phyloP scores from a whole-genome alignment of 2,888 invertebrate genomes.

The Papilio demoleus region DNA sequence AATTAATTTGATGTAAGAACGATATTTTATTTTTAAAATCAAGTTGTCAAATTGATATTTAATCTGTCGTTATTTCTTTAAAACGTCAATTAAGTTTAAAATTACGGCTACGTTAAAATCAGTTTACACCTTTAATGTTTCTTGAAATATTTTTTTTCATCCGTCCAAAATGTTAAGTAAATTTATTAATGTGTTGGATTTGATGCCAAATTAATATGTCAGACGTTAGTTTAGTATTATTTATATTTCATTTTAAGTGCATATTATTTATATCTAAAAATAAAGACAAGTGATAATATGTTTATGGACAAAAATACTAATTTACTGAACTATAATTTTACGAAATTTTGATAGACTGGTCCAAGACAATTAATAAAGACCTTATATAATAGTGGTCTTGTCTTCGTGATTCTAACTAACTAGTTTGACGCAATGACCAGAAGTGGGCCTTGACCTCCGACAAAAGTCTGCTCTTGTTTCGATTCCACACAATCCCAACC shows the following conservation, averaged over 20 bases:
- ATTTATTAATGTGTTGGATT: constrained; percentile 10
- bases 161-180: constrained; percentile 40
- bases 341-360: too few relatives aligned
- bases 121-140: constrained; percentile 19
- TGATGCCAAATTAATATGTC: constrained; percentile 10
- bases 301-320: too few relatives aligned
- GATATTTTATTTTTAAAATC: not conserved
- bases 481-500: too few relatives aligned
- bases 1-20: not conserved
- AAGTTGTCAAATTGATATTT: not conserved
- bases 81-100: not conserved
- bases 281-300: too few relatives aligned
- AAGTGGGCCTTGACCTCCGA: too few relatives aligned
- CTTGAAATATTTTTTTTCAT: constrained; percentile 25
- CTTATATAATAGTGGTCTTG: too few relatives aligned
- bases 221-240: not conserved
- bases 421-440: too few relatives aligned
- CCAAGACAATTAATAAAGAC: too few relatives aligned
- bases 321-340: too few relatives aligned
- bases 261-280: not conserved
- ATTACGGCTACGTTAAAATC: constrained; percentile 8
- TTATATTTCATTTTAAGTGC: not conserved
- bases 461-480: too few relatives aligned
- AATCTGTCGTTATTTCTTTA: not conserved
- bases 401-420: too few relatives aligned